A percentile compares a stretch with the other conserved stretches of the same genome.
phyloP scores from a whole-genome alignment of 1,140 invertebrate species.

The Drosophila guanche region DNA sequence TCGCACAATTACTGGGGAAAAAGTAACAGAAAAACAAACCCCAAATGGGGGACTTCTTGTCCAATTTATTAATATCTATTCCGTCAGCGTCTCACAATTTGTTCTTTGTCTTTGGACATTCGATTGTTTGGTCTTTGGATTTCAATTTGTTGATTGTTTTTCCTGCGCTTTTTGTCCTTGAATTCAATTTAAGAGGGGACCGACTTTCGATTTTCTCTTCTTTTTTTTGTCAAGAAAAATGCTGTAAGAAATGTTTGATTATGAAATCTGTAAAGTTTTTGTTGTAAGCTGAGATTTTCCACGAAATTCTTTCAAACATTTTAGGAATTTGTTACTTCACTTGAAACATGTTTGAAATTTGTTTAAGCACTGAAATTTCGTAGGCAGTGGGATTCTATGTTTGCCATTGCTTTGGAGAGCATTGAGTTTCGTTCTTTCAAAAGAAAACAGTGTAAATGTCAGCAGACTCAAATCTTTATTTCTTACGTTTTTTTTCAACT shows the following conservation, averaged over 20 bases:
- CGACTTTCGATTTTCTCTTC: slow-evolving; percentile 7
- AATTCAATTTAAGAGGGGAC: slow-evolving; percentile 10
- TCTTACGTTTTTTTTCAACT: no score
- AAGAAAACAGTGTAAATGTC: no score
- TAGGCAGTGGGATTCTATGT: no score
- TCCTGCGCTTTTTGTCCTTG: slow-evolving; percentile 28
- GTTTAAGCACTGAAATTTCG: no score
- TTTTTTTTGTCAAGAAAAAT: slow-evolving; percentile 12
- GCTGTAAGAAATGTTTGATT: slow-evolving; percentile 31
- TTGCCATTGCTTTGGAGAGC: no score
- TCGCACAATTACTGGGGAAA: neutral
- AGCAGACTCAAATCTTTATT: no score
- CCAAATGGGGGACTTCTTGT: slow-evolving; percentile 3
- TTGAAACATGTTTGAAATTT: neutral
- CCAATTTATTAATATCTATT: slow-evolving; percentile 81
- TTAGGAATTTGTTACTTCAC: slow-evolving; percentile 15
- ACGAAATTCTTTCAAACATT: slow-evolving; percentile 11
- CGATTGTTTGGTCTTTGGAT: slow-evolving; percentile 70
- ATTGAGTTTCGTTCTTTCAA: no score
- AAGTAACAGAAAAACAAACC: neutral
- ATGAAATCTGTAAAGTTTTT: slow-evolving; percentile 32
- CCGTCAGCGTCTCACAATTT: slow-evolving; percentile 70
- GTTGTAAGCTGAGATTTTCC: slow-evolving; percentile 12
- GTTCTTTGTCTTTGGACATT: slow-evolving; percentile 50
- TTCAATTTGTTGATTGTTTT: slow-evolving; percentile 80